Base-by-base conservation (phyloP, 30 jellyfish, hydroid and myxozoan genomes). In the Aurelia sp. region DNA sequence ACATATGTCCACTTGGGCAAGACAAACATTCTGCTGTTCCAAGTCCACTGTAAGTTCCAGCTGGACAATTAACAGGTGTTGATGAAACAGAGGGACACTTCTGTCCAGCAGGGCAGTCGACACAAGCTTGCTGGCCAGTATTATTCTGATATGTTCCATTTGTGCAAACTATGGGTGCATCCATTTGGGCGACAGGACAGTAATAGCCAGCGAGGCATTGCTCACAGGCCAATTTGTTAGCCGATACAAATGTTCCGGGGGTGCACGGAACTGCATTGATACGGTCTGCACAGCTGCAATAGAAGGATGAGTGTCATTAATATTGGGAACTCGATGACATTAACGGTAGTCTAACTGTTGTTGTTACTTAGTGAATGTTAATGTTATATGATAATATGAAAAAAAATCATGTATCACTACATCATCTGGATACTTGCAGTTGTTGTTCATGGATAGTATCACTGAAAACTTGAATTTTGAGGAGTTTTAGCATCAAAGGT, bases 81-180 rank as follows among this genome's bases (percentile, higher is more conserved):
- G n/a, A 44, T 47, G 80, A 35, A 44, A 76, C 75, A 12, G 79
- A 75, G 24, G 69, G 55, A 44, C 91, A 87, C 0, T 47, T n/a
- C 62, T 50, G 47, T 21, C 91, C 91, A 50, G 81, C 96, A 67
- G 96, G 91, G 66, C 96, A 87, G 17, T 31, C 71, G 2, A 66
- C 13, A 64, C 96, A 87, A 7, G 86, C 63, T 33, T 67, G 18
- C 68, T 87, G 97, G 20, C 87, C 89, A 18, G 95, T 81, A 13
- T 71, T 82, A 51, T 92, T 82, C 72, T 92, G 98, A 27, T 92
- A 92, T 18, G 98, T 92, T 5, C 98, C 97, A 75, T 92, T 92
- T 8, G 66, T 65, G 59, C 99, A 94, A 12, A 74, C 62, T 11
- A 81, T 47, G 19, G 99, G 93, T 22, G 86, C 97, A 72, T 55